Evolutionary conservation across 2,113 vertebrate genomes (phyloP).

Genomic region (Tragelaphus buxtoni): DNA sequence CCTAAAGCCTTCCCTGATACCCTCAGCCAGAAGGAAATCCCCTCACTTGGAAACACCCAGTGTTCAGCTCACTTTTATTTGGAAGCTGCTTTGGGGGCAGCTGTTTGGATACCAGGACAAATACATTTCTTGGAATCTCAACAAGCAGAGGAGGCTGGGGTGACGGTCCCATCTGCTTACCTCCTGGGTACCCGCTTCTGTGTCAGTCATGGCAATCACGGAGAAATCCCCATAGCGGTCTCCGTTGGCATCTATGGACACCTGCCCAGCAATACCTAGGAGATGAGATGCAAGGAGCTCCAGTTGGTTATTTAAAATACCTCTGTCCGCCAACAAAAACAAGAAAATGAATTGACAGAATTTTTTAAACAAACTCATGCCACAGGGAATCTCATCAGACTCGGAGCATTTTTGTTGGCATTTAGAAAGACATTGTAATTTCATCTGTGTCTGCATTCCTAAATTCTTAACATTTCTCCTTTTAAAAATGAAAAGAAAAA

Average conservation of each 20-base stretch:
- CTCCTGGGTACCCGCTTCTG: conserved; percentile 91
- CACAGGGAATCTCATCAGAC: conserved; percentile 87
- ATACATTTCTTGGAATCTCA: background rate
- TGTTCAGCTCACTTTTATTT: background rate
- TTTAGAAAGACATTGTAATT: conserved; percentile 86
- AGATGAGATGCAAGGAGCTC: conserved; percentile 77
- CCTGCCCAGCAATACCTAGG: conserved; percentile 95
- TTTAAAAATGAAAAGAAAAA: conserved; percentile 74
- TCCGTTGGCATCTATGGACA: conserved; percentile 94
- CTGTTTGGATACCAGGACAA: background rate
- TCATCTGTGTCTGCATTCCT: conserved; percentile 87
- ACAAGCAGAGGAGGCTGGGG: background rate
- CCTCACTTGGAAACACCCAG: background rate
- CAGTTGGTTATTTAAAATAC: conserved; percentile 78
- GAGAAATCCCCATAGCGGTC: conserved; percentile 97
- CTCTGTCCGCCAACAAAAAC: conserved; percentile 80
- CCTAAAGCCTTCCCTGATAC: background rate
- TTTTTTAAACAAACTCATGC: conserved; percentile 79
- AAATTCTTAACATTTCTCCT: conserved; percentile 87
- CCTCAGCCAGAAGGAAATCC: background rate
- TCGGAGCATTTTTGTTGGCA: conserved; percentile 85
- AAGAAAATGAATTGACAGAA: conserved; percentile 79
- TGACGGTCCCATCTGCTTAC: conserved; percentile 78
- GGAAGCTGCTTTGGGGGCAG: background rate
- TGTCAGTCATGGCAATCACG: conserved; percentile 92